Base-by-base conservation (phyloP, 2,888 invertebrate species). In the Zygogramma bicolorata region DNA sequence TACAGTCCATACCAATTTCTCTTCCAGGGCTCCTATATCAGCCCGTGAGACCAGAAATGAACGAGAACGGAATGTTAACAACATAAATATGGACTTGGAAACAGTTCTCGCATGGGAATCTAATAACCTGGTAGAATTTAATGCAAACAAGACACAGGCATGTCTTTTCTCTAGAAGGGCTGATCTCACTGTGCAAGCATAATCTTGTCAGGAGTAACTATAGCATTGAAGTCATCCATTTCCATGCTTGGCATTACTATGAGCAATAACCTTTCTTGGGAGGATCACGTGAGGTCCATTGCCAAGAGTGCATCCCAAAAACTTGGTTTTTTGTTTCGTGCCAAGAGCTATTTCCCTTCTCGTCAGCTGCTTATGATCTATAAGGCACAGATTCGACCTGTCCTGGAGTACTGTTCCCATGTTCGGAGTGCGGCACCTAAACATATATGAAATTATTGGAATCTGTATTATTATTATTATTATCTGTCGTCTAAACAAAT, bases 271-370 rank as follows among this genome's bases (percentile, higher is more conserved):
- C 31, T 65, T 15, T 65, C 65, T 15, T 65, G 49, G 53, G 42
- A 65, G 6, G n/a, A 49, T 46, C 65, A 67, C 22, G 68, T 59
- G 27, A 59, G 53, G 18, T 53, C 53, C 3, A 53, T 53, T 53
- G 53, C 53, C 7, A 18, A 53, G 18, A 53, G 3, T 15, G 18
- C 18, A 15, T 13, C 3, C n/a, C 53, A 53, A 53, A 53, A 53
- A 53, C 53, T 53, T 18, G 53, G 53, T 53, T 53, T 53, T 53
- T 7, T 53, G n/a, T 53, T 53, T 18, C 53, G 53, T 8, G 53
- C 42, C 57, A 57, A n/a, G n/a, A n/a, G n/a, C n/a, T n/a, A n/a
- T n/a, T n/a, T n/a, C n/a, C n/a, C 57, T 25, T 22, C 57, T 27
- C 8, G 15, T 22, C 57, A 57, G 25, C 57, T 57, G 25, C 57